Evolutionary conservation across 2,888 invertebrate species (phyloP).

Genomic region (Drosophila phalerata): DNA sequence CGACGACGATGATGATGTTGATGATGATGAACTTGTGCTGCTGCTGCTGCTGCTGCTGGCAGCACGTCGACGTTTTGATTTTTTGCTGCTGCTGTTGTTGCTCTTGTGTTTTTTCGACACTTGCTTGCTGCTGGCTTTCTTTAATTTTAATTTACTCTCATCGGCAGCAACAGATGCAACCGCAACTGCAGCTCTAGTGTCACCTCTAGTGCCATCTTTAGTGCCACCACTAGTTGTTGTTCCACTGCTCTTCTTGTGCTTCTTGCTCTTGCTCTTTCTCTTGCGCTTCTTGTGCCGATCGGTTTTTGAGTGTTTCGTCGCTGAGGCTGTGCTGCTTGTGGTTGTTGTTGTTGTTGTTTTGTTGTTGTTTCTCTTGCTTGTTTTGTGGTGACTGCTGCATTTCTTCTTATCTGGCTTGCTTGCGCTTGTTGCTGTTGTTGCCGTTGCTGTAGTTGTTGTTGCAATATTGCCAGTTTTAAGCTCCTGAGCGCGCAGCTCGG

Average conservation of each 20-base stretch:
- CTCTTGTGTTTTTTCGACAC: constrained; percentile 40
- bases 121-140: constrained; percentile 32
- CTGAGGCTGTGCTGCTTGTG: background rate
- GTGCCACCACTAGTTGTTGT: background rate
- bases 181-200: too few relatives aligned
- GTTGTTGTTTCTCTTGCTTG: constrained; percentile 32
- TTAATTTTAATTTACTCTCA: constrained; percentile 32
- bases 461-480: constrained; percentile 82
- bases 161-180: constrained; percentile 7
- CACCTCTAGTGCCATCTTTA: background rate
- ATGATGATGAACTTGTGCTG: constrained; percentile 41
- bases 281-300: constrained; percentile 68
- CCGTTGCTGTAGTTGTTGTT: constrained; percentile 26
- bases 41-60: constrained; percentile 51
- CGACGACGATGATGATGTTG: constrained; percentile 36
- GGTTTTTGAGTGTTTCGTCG: constrained; percentile 58
- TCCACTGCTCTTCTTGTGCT: constrained; percentile 60
- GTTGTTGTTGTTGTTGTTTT: constrained; percentile 25
- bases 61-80: constrained; percentile 69
- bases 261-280: constrained; percentile 63
- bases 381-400: constrained; percentile 19
- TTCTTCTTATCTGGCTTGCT: constrained; percentile 56
- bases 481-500: constrained; percentile 92
- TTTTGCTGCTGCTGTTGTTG: constrained; percentile 63
- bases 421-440: constrained; percentile 36